Conservation (phyloP, 2,888 invertebrate species). For the Pyrrhosoma nymphula region DNA sequence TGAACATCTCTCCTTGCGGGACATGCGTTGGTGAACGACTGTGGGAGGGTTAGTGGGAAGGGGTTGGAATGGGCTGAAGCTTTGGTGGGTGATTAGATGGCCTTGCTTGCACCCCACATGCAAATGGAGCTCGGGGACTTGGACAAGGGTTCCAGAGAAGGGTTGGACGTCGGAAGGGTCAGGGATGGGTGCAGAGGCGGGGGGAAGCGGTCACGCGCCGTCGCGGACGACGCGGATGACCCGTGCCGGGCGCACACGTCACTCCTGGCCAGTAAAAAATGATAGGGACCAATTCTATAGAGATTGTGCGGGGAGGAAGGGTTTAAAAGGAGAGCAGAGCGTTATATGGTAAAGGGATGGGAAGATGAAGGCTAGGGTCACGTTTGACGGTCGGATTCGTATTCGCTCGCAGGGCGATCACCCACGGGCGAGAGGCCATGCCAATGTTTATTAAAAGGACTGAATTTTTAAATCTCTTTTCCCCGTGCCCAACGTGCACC, state of each 20-base stretch:
- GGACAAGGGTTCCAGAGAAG: neutral
- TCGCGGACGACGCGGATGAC: constrained; percentile 25
- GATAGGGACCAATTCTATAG: neutral
- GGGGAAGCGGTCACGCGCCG: constrained; percentile 53
- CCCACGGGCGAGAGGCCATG: neutral
- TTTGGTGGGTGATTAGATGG: constrained; percentile 45
- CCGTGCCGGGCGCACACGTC: constrained; percentile 56
- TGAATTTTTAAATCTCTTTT: constrained; percentile 29
- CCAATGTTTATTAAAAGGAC: neutral
- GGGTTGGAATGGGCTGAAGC: neutral
- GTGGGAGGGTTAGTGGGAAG: neutral
- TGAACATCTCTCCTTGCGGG: constrained; percentile 1
- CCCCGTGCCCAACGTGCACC: neutral
- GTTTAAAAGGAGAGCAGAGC: neutral
- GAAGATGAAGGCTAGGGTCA: neutral
- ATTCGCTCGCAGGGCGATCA: neutral
- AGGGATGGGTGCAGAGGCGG: neutral
- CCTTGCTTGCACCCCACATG: constrained; percentile 50
- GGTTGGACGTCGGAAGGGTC: neutral
- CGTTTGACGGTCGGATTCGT: neutral
- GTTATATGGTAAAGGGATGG: neutral
- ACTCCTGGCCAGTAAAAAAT: neutral
- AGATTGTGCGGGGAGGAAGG: neutral
- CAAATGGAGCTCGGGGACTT: constrained; percentile 23
- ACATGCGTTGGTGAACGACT: constrained; percentile 42